phyloP scores from a whole-genome alignment of 2,113 vertebrate species.

The Ophthalmolycus amberensis region DNA sequence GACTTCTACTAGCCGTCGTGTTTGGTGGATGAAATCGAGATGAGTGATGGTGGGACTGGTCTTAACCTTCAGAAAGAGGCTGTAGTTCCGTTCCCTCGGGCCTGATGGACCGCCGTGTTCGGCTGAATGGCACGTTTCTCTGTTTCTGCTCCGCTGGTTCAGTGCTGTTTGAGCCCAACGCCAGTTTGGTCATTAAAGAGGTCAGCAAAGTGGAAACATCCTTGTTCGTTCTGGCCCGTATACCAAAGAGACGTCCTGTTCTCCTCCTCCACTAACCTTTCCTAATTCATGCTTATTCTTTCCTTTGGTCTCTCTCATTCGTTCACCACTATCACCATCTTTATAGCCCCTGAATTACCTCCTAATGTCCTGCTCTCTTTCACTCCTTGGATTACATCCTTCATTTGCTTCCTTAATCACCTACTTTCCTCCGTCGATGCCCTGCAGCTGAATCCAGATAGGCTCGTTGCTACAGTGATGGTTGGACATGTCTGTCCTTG shows the following conservation, averaged over 20 bases:
- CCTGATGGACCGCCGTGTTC: neutral
- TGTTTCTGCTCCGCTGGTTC: neutral
- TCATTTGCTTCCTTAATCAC: constrained; percentile 10
- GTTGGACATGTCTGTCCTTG: neutral
- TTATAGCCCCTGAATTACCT: neutral
- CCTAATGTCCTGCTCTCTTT: neutral
- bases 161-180: neutral
- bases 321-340: neutral
- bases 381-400: neutral
- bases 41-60: neutral
- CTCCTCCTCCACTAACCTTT: neutral
- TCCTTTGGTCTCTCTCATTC: neutral
- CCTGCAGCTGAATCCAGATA: neutral
- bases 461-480: neutral
- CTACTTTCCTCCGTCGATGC: neutral
- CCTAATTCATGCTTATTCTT: neutral
- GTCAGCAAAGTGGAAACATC: constrained; percentile 30
- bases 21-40: neutral
- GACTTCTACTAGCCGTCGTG: neutral
- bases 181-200: constrained; percentile 37
- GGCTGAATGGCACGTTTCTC: neutral
- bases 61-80: neutral
- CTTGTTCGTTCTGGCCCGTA: neutral
- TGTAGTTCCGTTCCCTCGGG: neutral
- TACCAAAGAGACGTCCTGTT: neutral